phyloP scores from a whole-genome alignment of 2,797 vertebrate species.

The Orientallactaga sibirica region DNA sequence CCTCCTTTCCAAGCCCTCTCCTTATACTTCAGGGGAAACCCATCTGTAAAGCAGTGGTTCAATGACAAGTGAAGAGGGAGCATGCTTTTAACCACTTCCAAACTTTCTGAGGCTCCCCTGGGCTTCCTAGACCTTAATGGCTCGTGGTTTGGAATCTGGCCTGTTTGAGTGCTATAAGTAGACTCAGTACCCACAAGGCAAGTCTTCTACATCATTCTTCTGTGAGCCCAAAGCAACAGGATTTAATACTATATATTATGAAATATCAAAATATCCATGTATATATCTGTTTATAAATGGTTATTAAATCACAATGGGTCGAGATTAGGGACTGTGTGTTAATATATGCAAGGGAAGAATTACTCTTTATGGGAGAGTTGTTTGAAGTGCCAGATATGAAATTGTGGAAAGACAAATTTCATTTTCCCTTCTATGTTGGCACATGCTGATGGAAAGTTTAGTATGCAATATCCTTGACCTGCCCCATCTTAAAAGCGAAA shows the following conservation, averaged over 20 bases:
- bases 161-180: background rate
- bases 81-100: background rate
- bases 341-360: background rate
- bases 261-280: background rate
- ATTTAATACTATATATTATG: background rate
- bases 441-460: constrained; percentile 15
- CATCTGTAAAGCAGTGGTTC: background rate
- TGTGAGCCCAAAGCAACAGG: background rate
- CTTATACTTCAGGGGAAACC: background rate
- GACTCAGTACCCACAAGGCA: background rate
- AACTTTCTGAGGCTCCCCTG: background rate
- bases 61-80: background rate
- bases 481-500: constrained; percentile 68
- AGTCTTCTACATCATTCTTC: background rate
- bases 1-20: background rate
- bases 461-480: constrained; percentile 44
- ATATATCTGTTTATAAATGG: background rate
- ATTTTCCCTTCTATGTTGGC: constrained; percentile 25
- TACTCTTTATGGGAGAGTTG: background rate
- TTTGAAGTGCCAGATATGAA: constrained; percentile 19
- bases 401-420: constrained; percentile 8
- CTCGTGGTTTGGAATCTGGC: background rate
- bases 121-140: background rate
- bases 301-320: background rate
- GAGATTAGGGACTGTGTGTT: background rate